Evolutionary conservation across 2,888 invertebrate genomes (phyloP).

Genomic region (Drosophila meridionalis): DNA sequence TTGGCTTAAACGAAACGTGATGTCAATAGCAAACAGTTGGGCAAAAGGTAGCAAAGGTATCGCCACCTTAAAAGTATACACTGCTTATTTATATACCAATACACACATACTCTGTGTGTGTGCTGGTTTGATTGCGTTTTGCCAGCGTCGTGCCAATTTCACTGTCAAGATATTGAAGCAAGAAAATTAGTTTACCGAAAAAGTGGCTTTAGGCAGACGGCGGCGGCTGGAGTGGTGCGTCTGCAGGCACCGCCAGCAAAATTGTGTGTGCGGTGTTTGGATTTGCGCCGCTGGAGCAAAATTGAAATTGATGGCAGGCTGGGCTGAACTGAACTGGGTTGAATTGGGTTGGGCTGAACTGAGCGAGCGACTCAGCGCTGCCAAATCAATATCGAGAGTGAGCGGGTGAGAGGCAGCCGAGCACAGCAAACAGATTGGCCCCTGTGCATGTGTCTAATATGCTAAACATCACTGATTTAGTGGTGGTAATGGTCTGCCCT

Average conservation of each 20-base stretch:
- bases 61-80: constrained; percentile 53
- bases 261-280: constrained; percentile 70
- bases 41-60: constrained; percentile 42
- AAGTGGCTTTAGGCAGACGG: constrained; percentile 61
- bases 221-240: constrained; percentile 31
- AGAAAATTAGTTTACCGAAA: constrained; percentile 84
- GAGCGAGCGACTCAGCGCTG: constrained; percentile 42
- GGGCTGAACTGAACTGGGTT: constrained; percentile 16
- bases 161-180: constrained; percentile 83
- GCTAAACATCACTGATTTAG: constrained; percentile 75
- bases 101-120: constrained; percentile 29
- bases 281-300: constrained; percentile 74
- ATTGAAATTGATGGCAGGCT: constrained; percentile 84
- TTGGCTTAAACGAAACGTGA: constrained; percentile 68
- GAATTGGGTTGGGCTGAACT: not conserved
- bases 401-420: not conserved
- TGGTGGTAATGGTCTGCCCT: constrained; percentile 55
- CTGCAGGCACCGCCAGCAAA: constrained; percentile 68
- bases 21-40: constrained; percentile 75
- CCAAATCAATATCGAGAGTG: constrained; percentile 52
- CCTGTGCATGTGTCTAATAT: constrained; percentile 74
- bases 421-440: constrained; percentile 48
- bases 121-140: constrained; percentile 69
- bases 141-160: constrained; percentile 82
- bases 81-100: constrained; percentile 59